Evolutionary conservation across 2,113 vertebrate species (phyloP), one percentile per base, ranked within the genome.

Genomic region (Archocentrus centrarchus): DNA sequence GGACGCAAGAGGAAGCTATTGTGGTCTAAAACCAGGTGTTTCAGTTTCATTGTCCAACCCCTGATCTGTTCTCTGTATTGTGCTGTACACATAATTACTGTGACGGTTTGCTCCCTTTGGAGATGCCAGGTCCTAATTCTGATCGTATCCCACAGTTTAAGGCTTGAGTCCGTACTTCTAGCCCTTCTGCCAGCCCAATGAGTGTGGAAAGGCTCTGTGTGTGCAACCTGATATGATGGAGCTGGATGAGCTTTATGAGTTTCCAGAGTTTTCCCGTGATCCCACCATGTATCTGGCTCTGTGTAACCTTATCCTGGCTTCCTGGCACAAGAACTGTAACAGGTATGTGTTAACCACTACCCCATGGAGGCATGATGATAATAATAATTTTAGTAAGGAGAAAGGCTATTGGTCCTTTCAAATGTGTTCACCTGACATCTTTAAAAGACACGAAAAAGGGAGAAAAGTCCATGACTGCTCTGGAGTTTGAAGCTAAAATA

Each of bases 181-280:
- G 95, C 98, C 98, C 6, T 99, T 99, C 85, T 99, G 99, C 88
- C 98, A 99, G 93, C 98, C 98, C 32, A 99, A 98, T 3, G 98
- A 99, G 92, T 99, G 98, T 66, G 98, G 98, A 14, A 99, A 99
- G 93, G 98, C 98, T 80, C 96, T 99, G 77, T 99, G 98, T 44
- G 98, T 99, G 83, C 93, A 98, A 83, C 98, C 98, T 0, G 98
- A 99, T 55, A 98, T 99, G 95, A 99, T 99, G 98, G 98, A 99
- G 93, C 92, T 99, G 86, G 98, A 99, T 41, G 98, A 99, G 91
- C 97, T 99, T 77, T 99, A 99, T 30, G 98, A 99, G 95, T 99
- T 99, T 88, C 98, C 98, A 2, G 98, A 99, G 86, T 99, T 98
- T 90, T 99, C 98, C 50, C 95, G 98, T 0, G 98, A 99, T 79